Evolutionary conservation across 1,140 invertebrate species (phyloP), one percentile per base, ranked within the genome.

Genomic region (Bombus sibiricus): DNA sequence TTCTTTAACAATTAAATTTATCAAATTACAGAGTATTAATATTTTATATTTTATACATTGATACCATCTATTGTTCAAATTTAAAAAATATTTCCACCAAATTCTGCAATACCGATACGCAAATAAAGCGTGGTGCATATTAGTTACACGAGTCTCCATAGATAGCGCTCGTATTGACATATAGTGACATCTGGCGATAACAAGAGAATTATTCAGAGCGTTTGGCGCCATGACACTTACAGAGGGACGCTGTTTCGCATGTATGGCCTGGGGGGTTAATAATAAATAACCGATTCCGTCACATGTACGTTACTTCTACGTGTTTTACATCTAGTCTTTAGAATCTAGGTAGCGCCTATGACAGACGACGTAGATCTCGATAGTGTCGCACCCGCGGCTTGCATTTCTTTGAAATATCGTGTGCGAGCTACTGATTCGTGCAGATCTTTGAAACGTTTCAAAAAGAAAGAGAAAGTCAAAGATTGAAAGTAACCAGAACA

Each of bases 271-370:
- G 78, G 69, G 83, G 80, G 68, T 89, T 89, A 89, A 89, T 89
- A 89, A 89, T 89, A 89, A 88, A 89, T 89, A 69, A 53, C 62
- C 64, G 81, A 79, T 86, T 79, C 75, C 71, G 43, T 88, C 80
- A 77, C 74, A 88, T 86, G 73, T 78, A 74, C 57, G 43, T 39
- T 77, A 71, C 68, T 80, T 47, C 75, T 80, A 86, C 53, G 72
- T 77, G 80, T 28, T 86, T 81, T 81, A 66, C 62, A 32, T 68
- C 41, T 57, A 75, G 82, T 82, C 81, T 82, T 73, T 81, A 83
- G 59, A 75, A 75, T 83, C 71, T 79, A 83, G 87, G 62, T 72
- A 80, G 85, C 68, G 72, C 75, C 59, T 77, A 86, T 86, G 76
- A 43, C 76, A 76, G 62, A 69, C 66, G 41, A 72, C 73, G 39